Percentiles rank a stretch among this genome's conserved stretches.
Evolutionary conservation across 2,113 vertebrate genomes (phyloP).

Genomic region (Tragelaphus scriptus): DNA sequence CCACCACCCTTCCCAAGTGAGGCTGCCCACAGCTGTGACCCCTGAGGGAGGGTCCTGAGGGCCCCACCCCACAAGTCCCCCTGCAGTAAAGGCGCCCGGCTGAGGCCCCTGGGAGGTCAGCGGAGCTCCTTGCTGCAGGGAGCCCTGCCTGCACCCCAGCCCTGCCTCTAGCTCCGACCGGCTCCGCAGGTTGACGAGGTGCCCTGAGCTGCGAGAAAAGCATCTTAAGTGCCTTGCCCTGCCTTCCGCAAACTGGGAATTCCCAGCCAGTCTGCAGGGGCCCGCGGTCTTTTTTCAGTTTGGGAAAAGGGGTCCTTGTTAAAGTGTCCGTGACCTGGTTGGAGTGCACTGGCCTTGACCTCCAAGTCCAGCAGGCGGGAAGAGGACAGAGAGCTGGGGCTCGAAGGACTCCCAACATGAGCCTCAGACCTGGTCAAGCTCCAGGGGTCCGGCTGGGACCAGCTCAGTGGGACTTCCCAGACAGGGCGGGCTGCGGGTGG

Average conservation of each 20-base stretch:
- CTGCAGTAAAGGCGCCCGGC: fast-evolving
- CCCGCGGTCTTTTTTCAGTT: no score
- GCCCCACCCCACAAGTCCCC: neutral
- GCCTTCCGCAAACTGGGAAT: fast-evolving
- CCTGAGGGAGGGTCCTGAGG: neutral
- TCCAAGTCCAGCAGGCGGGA: fast-evolving
- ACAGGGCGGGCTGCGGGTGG: fast-evolving
- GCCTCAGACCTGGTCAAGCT: no score
- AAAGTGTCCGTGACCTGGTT: neutral
- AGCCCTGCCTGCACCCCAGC: neutral
- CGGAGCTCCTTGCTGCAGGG: neutral
- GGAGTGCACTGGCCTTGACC: no score
- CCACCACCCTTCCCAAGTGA: neutral
- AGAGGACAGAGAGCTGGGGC: neutral
- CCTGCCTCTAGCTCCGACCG: neutral
- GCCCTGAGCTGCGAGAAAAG: neutral
- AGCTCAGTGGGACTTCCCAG: neutral
- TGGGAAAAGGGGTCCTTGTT: neutral
- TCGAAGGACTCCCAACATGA: fast-evolving
- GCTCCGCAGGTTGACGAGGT: neutral
- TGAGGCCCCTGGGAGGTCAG: neutral
- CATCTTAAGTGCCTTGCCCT: neutral
- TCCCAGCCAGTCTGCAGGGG: neutral
- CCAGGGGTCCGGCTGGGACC: neutral
- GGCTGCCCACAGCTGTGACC: neutral